Base-by-base conservation (phyloP, 1,140 invertebrate species). In the Coboldia fuscipes region DNA sequence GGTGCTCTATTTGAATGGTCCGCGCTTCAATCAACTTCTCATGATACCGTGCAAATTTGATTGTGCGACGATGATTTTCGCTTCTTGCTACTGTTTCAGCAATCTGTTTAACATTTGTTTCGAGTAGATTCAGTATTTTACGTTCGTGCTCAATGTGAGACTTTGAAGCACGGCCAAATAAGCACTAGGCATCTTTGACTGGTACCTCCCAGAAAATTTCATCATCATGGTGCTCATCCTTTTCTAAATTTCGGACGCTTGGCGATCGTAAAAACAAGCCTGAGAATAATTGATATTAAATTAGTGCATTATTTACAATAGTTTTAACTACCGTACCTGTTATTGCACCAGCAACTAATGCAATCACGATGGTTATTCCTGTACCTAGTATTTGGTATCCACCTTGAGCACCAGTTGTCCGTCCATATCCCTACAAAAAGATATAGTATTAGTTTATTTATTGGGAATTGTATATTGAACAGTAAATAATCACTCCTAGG, bases 351-450 rank as follows among this genome's bases (percentile, higher is more conserved):
- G 74, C 71, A 34, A 71, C 60, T 21, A 83, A 58, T 26, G 81
- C 72, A 18, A 83, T 60, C 7, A 50, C 51, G 1, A 90, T 31
- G 1, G 83, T 88, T 4, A 79, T 48, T 3, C 55, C 57, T 6
- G 90, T 58, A 2, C 76, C 73, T 4, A 75, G 53, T 28, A 85
- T 54, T 62, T 92, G 85, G 58, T 71, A 82, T 6, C 62, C 65
- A 2, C 78, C 83, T 60, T 90, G 85, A n/a, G 61, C 45, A 12
- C 44, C 47, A 3, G 72, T 72, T 17, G 66, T 67, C 38, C 82
- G 57, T 20, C 67, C 68, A 4, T 60, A 41, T 0, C 72, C 76
- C 37, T 53, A 20, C 9, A 16, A 17, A 33, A 35, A 37, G 10
- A n/a, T 15, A 2, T 19, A 26, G 5, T 12, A 27, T 26, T 13